Conservation (phyloP, 2,113 vertebrate genomes). For the Cephalophus harveyi region DNA sequence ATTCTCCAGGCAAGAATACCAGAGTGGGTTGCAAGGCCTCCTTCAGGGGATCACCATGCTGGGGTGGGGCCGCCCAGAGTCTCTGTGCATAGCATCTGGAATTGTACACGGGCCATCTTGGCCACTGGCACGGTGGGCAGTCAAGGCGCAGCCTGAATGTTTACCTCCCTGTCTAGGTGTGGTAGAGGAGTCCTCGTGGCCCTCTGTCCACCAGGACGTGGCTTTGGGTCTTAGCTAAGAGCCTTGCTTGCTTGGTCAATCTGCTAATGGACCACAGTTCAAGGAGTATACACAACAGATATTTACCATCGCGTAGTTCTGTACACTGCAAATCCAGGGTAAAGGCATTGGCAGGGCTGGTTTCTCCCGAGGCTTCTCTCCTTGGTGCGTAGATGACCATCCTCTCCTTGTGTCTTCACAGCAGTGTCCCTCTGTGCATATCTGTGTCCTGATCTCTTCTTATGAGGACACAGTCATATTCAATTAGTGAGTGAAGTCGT, state of each 20-base stretch:
- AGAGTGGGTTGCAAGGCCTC: neutral
- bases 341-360: neutral
- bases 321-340: neutral
- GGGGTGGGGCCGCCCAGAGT: neutral
- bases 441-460: neutral
- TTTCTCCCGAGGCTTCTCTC: neutral
- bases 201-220: neutral
- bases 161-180: neutral
- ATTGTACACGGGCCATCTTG: neutral
- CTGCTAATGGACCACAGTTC: neutral
- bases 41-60: neutral
- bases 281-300: neutral
- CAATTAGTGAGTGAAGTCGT: too few relatives aligned
- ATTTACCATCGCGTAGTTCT: neutral
- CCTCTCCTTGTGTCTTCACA: neutral
- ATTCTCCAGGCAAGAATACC: neutral
- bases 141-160: neutral
- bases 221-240: neutral
- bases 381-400: too few relatives aligned
- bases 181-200: neutral
- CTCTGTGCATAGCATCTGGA: neutral
- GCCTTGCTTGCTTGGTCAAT: neutral
- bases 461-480: neutral
- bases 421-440: neutral
- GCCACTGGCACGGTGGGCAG: neutral